phyloP scores from a whole-genome alignment of 1,140 invertebrate genomes.

The Euura saliciscinereae region DNA sequence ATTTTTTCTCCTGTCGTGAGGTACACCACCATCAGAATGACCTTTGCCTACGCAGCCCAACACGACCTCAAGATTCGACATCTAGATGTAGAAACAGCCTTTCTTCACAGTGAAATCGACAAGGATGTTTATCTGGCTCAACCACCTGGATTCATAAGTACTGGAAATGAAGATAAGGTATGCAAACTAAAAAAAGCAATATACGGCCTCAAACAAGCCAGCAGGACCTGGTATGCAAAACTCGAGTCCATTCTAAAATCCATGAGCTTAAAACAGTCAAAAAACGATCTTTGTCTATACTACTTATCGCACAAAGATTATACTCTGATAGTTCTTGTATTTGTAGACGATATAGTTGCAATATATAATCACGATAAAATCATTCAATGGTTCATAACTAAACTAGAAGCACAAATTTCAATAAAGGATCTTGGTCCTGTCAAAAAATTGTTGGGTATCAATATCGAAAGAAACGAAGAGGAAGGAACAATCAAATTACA shows the following conservation, averaged over 20 bases:
- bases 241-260: slow-evolving; percentile 17
- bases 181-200: slow-evolving; percentile 32
- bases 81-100: slow-evolving; percentile 43
- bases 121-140: slow-evolving; percentile 51
- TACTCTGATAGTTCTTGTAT: not conserved
- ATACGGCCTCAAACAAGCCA: slow-evolving; percentile 40
- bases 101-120: slow-evolving; percentile 36
- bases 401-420: not conserved
- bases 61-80: slow-evolving; percentile 31
- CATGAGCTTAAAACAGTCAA: slow-evolving; percentile 21
- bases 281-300: slow-evolving; percentile 19
- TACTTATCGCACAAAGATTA: not conserved
- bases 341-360: not conserved
- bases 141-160: slow-evolving; percentile 29
- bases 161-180: slow-evolving; percentile 17
- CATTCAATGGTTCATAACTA: not conserved
- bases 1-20: slow-evolving; percentile 34
- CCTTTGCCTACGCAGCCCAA: slow-evolving; percentile 33
- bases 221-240: slow-evolving; percentile 32
- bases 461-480: not conserved
- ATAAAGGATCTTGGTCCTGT: not conserved
- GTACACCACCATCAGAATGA: slow-evolving; percentile 21
- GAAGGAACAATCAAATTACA: not conserved
- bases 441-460: not conserved
- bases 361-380: not conserved